Evolutionary conservation across 2,797 vertebrate genomes (phyloP).

Genomic region (Microctenopoma stevenorrisi): DNA sequence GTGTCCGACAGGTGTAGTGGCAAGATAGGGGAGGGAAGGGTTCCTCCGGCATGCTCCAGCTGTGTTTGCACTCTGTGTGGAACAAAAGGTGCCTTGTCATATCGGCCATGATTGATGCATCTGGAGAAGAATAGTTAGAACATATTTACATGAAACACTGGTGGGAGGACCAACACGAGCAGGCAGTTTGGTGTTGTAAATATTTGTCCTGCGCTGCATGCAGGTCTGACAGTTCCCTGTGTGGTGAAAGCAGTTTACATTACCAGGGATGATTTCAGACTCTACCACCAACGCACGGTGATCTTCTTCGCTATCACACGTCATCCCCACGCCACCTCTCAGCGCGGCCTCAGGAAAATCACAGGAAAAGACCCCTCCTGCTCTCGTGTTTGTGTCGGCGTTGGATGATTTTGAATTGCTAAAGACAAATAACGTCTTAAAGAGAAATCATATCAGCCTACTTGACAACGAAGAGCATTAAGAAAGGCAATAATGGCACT

Average conservation of each 20-base stretch:
- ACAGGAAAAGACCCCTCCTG: conserved; percentile 44
- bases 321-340: conserved; percentile 45
- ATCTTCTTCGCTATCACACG: conserved; percentile 35
- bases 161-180: conserved; percentile 57
- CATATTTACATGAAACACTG: conserved; percentile 81
- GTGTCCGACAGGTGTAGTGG: conserved; percentile 85
- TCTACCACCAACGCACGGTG: conserved; percentile 25
- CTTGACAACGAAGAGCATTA: conserved; percentile 63
- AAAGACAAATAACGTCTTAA: conserved; percentile 54
- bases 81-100: conserved; percentile 84
- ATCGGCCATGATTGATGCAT: conserved; percentile 82
- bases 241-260: conserved; percentile 65
- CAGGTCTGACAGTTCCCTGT: conserved; percentile 33
- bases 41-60: conserved; percentile 77
- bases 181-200: conserved; percentile 38
- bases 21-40: conserved; percentile 79
- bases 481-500: conserved; percentile 48
- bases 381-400: conserved; percentile 44
- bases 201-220: conserved; percentile 63
- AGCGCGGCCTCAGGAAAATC: conserved; percentile 50
- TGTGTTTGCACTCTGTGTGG: conserved; percentile 83
- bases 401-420: conserved; percentile 50
- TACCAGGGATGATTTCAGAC: conserved; percentile 51
- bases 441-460: conserved; percentile 51
- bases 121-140: conserved; percentile 79